phyloP scores from a whole-genome alignment of 2,113 vertebrate species.

The Labeo rohita region DNA sequence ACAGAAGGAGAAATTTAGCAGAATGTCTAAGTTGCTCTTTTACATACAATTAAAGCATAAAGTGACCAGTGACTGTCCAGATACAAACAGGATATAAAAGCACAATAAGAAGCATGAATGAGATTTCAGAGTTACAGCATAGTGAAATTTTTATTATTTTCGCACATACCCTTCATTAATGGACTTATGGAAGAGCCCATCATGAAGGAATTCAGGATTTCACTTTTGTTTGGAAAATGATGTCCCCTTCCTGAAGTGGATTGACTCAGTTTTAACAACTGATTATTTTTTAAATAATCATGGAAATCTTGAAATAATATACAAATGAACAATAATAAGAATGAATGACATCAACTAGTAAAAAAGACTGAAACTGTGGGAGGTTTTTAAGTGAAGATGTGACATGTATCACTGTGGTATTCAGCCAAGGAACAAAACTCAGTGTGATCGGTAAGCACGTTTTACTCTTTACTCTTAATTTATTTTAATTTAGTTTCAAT shows the following conservation, averaged over 20 bases:
- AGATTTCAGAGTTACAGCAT: no score
- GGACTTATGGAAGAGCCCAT: no score
- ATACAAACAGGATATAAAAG: not conserved
- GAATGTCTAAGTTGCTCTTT: not conserved
- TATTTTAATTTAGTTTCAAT: no score
- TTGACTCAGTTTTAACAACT: not conserved
- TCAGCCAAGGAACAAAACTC: constrained; percentile 70
- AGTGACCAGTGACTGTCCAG: not conserved
- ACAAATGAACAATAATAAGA: not conserved
- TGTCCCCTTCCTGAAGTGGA: not conserved
- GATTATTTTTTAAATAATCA: not conserved
- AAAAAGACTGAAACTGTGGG: constrained; percentile 51
- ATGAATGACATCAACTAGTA: not conserved
- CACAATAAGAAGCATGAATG: no score
- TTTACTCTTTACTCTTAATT: constrained; percentile 18
- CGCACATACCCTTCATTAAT: no score
- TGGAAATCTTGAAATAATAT: not conserved
- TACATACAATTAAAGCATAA: not conserved
- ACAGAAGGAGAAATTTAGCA: not conserved
- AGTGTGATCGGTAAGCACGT: constrained; percentile 63
- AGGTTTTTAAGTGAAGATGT: constrained; percentile 67
- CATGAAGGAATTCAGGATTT: no score
- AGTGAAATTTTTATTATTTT: no score
- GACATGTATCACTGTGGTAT: constrained; percentile 74
- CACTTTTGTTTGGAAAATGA: not conserved